Evolutionary conservation across 2,888 invertebrate species (phyloP).

Genomic region (Piscicola geometra): DNA sequence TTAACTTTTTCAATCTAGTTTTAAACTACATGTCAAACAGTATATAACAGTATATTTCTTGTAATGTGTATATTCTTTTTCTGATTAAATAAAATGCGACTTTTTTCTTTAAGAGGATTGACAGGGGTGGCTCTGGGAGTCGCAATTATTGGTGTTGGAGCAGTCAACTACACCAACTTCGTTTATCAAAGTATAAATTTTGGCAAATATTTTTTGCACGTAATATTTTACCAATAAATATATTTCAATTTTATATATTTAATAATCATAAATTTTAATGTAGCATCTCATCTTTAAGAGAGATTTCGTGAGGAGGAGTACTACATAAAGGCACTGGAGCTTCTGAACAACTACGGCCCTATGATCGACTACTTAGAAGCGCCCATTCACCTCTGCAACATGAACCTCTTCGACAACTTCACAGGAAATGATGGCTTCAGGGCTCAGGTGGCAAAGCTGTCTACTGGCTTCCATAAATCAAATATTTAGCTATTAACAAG

Average conservation of each 20-base stretch:
- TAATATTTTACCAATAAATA: background rate
- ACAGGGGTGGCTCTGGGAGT: background rate
- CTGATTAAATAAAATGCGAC: background rate
- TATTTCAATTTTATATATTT: background rate
- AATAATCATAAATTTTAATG: background rate
- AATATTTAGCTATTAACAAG: background rate
- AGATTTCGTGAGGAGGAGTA: conserved; percentile 27
- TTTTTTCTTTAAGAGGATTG: background rate
- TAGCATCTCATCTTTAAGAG: background rate
- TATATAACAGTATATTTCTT: no score
- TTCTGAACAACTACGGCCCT: conserved; percentile 18
- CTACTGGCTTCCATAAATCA: background rate
- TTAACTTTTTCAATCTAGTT: no score
- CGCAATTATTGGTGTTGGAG: background rate
- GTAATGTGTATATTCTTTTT: no score
- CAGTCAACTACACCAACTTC: background rate
- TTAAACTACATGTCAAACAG: no score
- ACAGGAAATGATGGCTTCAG: background rate
- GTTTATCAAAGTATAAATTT: conserved; percentile 5
- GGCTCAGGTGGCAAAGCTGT: no score
- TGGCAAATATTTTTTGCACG: background rate
- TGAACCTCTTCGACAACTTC: conserved; percentile 29
- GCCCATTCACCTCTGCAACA: conserved; percentile 16
- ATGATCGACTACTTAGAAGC: conserved; percentile 12
- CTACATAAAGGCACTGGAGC: conserved; percentile 18